Evolutionary conservation across 2,888 invertebrate genomes (phyloP).

Genomic region (Latrodectus hesperus): DNA sequence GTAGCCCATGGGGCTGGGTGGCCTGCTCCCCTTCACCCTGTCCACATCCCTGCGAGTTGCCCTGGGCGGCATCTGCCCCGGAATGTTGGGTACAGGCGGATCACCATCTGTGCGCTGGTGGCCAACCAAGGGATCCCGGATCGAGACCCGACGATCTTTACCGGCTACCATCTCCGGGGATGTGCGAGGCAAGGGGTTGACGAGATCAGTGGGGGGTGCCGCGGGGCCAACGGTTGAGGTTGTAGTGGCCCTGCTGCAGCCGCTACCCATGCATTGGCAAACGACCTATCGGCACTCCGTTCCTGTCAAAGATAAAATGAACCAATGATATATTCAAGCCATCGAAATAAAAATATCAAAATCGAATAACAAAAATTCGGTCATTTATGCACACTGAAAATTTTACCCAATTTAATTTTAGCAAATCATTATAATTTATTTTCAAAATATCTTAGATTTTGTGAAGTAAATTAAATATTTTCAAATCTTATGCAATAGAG

Average conservation of each 20-base stretch:
- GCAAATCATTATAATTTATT: too few relatives aligned
- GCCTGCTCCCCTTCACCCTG: conserved; percentile 60
- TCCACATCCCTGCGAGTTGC: conserved; percentile 47
- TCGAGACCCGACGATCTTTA: conserved; percentile 57
- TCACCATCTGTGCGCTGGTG: conserved; percentile 39
- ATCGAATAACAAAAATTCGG: too few relatives aligned
- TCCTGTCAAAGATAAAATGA: conserved; percentile 20
- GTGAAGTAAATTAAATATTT: too few relatives aligned
- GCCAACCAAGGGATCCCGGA: conserved; percentile 48
- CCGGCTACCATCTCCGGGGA: conserved; percentile 27
- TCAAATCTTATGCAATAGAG: too few relatives aligned
- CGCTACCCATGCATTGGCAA: conserved; percentile 67
- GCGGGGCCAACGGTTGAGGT: conserved; percentile 33
- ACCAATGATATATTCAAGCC: too few relatives aligned
- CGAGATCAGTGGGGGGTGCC: conserved; percentile 6
- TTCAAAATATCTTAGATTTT: too few relatives aligned
- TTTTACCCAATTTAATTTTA: too few relatives aligned
- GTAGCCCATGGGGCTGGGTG: conserved; percentile 48
- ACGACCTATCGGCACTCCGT: conserved; percentile 14
- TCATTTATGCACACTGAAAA: too few relatives aligned
- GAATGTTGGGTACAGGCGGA: conserved; percentile 26
- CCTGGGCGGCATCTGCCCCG: conserved; percentile 24
- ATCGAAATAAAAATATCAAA: too few relatives aligned
- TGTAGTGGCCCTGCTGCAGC: conserved; percentile 51
- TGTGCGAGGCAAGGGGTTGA: background rate